Base-by-base conservation (phyloP, 2,113 vertebrate species). In the Indicator indicator region DNA sequence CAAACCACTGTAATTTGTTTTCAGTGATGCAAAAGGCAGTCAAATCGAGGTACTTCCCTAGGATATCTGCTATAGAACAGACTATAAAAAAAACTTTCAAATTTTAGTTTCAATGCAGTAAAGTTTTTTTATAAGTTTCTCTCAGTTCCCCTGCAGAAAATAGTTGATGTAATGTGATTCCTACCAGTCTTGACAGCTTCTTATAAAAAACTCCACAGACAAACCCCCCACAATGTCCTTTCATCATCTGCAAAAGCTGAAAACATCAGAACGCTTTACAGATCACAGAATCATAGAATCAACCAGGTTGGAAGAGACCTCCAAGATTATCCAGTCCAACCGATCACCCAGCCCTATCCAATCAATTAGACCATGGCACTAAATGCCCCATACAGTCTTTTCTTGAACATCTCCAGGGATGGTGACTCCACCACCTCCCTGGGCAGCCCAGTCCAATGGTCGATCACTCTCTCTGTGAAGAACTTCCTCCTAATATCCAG, bases 31-130 rank as follows among this genome's bases (percentile, higher is more conserved):
- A 86, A 95, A 94, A 81, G 72, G 80, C 89, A 94, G 86, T 84
- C 77, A 88, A 96, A 84, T 91, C 79, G 83, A 91, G 82, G 46
- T 55, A 76, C 20, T 80, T 79, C 85, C 60, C 64, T 94, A 95
- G 85, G 78, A 93, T 65, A 93, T 78, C 68, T 76, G 59, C 63
- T 58, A 82, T 24, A 63, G 82, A 88, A 76, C 18, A 79, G 82
- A 76, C 89, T 91, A 85, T 16, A 69, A 69, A 86, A 92, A 92
- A 82, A 58, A 33, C 44, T 79, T 85, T 85, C 76, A 85, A 65
- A 90, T 93, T 85, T 89, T 93, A 90, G 89, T 91, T 96, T 86
- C 56, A 67, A 42, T 38, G 38, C 69, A 74, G 44, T 44, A 11
- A 74, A 76, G 42, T 19, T 78, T 88, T 91, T 94, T 46, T 52